Base-by-base conservation (phyloP, 2,888 invertebrate genomes). In the Macrophya alboannulata region DNA sequence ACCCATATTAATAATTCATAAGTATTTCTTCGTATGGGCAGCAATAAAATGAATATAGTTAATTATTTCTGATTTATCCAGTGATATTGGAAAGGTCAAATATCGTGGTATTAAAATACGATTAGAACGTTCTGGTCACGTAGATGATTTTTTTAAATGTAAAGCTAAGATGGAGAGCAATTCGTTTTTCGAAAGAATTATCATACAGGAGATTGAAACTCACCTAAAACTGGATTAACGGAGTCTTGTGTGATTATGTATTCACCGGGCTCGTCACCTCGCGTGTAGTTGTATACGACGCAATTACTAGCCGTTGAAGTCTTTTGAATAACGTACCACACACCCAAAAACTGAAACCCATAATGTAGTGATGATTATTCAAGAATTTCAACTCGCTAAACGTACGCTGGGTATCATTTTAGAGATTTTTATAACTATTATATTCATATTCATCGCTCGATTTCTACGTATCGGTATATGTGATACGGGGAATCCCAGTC, bases 301-400 rank as follows among this genome's bases (percentile, higher is more conserved):
- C 97, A 98, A 89, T 96, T 95, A 85, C 97, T 97, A 0, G 96
- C 97, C 0, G 97, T 97, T 9, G 97, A 96, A 1, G 97, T 97
- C 94, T 97, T 97, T 93, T 97, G 97, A 62, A 97, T 95, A 17
- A 96, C 97, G 93, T 96, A 97, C 97, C 97, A 98, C 21, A 96
- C 93, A 0, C 97, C 97, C 86, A 97, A 93, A 93, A 97, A 95
- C 97, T 97, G 93, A 79, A 94, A 91, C 68, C 59, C 74, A 76
- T 82, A 25, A 17, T 43, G 62, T 15, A 8, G 4, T n/a, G 4
- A 45, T n/a, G 21, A 45, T 77, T 55, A 55, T 51, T 37, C n/a
- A 55, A 31, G 5, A 17, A 37, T 77, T 21, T 25, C 0, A 25
- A 72, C 9, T 72, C 31, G n/a, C 43, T 21, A 10, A 10, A 45